These are phyloP conservation scores for Halictus ligatus DNA, from an alignment of 2,888 invertebrate species.

Conservation along the genomic window DNA sequence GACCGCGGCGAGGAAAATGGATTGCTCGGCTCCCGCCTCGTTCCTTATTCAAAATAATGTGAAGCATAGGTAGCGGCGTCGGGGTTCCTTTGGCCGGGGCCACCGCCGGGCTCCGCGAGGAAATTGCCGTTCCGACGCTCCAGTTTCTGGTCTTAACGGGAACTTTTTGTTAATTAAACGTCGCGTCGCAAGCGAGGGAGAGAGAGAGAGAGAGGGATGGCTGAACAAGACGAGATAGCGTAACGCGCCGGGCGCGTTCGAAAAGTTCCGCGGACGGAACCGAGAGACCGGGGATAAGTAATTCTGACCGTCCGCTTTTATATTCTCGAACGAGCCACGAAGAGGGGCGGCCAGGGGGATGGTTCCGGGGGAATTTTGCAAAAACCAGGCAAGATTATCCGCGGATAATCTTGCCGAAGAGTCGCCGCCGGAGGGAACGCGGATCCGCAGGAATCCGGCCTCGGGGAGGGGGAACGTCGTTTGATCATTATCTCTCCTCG, in stretches of 20 bases:
- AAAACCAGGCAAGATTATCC: constrained; percentile 28
- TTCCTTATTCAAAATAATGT: constrained; percentile 64
- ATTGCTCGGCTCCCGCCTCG: constrained; percentile 52
- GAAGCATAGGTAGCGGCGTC: constrained; percentile 46
- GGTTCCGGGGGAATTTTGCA: constrained; percentile 20
- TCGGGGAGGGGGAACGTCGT: neutral
- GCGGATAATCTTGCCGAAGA: constrained; percentile 28
- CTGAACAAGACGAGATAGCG: constrained; percentile 10
- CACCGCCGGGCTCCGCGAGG: constrained; percentile 12
- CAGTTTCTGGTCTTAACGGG: constrained; percentile 41
- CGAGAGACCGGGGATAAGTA: constrained; percentile 23
- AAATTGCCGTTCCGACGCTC: constrained; percentile 53
- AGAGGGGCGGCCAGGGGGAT: neutral
- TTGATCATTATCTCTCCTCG: constrained; percentile 27
- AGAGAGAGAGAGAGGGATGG: neutral
- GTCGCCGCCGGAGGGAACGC: neutral
- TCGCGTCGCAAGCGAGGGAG: neutral
- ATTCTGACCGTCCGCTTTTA: constrained; percentile 19
- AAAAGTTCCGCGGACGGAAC: constrained; percentile 30
- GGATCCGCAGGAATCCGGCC: neutral
- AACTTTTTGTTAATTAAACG: constrained; percentile 66
- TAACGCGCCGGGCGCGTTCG: constrained; percentile 17
- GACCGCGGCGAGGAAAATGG: constrained; percentile 69
- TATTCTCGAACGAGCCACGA: constrained; percentile 1
- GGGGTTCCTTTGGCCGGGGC: constrained; percentile 15